Conservation (phyloP, 2,888 invertebrate species). For the Agrilus mali region DNA sequence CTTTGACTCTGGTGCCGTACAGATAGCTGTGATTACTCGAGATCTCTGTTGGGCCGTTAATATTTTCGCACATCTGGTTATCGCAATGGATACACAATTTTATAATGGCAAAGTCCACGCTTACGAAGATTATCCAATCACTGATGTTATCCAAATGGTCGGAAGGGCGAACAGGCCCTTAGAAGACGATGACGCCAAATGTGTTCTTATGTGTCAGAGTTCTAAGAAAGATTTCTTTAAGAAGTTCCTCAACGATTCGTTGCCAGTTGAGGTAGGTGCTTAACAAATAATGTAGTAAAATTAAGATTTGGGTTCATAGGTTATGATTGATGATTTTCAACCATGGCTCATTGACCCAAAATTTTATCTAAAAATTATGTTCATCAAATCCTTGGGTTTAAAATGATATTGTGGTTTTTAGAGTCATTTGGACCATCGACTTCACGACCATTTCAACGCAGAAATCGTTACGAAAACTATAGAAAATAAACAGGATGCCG, state of each 20-base stretch:
- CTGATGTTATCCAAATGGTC: conserved; percentile 95
- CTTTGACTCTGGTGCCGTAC: conserved; percentile 85
- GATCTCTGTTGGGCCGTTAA: conserved; percentile 89
- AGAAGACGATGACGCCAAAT: conserved; percentile 86
- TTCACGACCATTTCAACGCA: conserved; percentile 99
- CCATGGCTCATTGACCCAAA: neutral
- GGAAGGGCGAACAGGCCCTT: conserved; percentile 90
- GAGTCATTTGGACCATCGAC: conserved; percentile 93
- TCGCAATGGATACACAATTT: conserved; percentile 93
- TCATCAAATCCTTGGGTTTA: too few species aligned
- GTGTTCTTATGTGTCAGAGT: conserved; percentile 91
- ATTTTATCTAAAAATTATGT: too few species aligned
- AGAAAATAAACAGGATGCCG: conserved; percentile 99
- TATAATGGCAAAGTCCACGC: conserved; percentile 72
- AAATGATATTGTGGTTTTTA: too few species aligned
- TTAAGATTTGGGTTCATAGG: too few species aligned
- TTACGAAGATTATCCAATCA: conserved; percentile 96
- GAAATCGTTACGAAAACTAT: conserved; percentile 99
- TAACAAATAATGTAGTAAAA: neutral
- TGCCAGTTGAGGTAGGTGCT: conserved; percentile 71
- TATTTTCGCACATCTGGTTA: conserved; percentile 83
- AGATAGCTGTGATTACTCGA: conserved; percentile 83
- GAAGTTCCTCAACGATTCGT: conserved; percentile 91
- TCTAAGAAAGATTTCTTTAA: conserved; percentile 98
- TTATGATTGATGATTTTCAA: neutral